These are phyloP conservation scores for Trachythela sp. DNA, from an alignment of 64 coral and sea anemone genomes.

Conservation along the genomic window DNA sequence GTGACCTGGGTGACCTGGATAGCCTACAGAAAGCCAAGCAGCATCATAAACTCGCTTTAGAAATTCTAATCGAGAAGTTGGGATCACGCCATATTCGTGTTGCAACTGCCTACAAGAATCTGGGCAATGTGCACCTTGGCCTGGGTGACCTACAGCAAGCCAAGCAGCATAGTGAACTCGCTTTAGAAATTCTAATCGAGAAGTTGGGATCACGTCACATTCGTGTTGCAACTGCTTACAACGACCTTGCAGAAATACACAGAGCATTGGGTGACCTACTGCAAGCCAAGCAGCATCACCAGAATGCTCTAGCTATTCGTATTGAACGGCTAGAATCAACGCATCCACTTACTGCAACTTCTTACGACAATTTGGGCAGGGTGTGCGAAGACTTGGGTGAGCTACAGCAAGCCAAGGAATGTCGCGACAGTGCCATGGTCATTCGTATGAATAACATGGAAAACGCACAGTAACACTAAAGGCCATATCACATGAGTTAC, in stretches of 20 bases:
- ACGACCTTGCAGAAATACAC: background rate
- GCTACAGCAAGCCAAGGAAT: too few relatives aligned
- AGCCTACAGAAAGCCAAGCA: conserved; percentile 26
- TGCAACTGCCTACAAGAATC: background rate
- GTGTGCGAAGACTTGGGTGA: too few relatives aligned
- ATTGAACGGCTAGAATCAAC: background rate
- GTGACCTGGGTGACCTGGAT: background rate
- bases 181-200: background rate
- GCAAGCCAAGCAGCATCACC: background rate
- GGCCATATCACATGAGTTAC: too few relatives aligned
- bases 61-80: background rate
- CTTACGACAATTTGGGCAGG: background rate
- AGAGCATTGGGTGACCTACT: background rate
- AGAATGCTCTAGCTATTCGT: background rate
- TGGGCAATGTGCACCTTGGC: background rate
- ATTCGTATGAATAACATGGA: too few relatives aligned
- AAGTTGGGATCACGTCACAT: background rate
- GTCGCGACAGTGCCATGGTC: too few relatives aligned
- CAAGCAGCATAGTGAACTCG: background rate
- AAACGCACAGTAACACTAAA: too few relatives aligned
- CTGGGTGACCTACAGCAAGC: background rate
- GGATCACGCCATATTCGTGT: background rate
- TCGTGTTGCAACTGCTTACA: background rate
- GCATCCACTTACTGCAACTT: background rate
- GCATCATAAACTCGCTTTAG: background rate